A percentile compares a stretch with the other conserved stretches of the same genome.
phyloP scores from a whole-genome alignment of 2,888 invertebrate species.

The Apotomis turbidana region DNA sequence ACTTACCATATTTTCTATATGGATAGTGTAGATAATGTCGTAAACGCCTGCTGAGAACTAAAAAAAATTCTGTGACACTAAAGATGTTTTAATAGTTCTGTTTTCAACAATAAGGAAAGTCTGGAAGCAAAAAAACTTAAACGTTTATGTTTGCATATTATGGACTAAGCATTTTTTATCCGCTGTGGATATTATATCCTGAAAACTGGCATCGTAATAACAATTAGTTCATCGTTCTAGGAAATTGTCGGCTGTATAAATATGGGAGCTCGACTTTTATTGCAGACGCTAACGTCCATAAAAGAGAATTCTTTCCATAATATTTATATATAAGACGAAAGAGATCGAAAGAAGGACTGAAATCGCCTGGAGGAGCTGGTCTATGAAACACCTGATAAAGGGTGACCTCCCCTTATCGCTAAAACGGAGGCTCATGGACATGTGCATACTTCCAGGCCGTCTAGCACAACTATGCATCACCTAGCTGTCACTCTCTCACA shows the following conservation, averaged over 20 bases:
- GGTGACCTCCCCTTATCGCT: too few relatives aligned
- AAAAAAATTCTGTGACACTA: not conserved
- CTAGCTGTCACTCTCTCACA: too few relatives aligned
- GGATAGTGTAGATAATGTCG: not conserved
- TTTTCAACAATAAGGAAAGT: too few relatives aligned
- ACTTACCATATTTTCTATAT: not conserved
- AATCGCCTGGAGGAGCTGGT: too few relatives aligned
- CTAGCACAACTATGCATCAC: too few relatives aligned
- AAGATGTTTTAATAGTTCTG: not conserved
- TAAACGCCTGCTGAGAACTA: not conserved
- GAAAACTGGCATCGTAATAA: conserved; percentile 16
- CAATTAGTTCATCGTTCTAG: conserved; percentile 12
- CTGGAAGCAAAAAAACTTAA: not conserved
- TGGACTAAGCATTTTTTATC: not conserved
- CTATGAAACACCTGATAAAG: too few relatives aligned
- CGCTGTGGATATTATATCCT: not conserved
- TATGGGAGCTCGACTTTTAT: not conserved
- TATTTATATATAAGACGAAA: too few relatives aligned
- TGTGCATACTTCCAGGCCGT: too few relatives aligned
- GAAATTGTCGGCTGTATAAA: conserved; percentile 1
- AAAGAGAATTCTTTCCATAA: too few relatives aligned
- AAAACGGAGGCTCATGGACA: too few relatives aligned
- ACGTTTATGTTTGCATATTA: not conserved
- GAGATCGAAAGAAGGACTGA: too few relatives aligned
- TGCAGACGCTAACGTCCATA: too few relatives aligned